Base-by-base conservation (phyloP, 2,888 invertebrate genomes). In the Macrophya annulata region DNA sequence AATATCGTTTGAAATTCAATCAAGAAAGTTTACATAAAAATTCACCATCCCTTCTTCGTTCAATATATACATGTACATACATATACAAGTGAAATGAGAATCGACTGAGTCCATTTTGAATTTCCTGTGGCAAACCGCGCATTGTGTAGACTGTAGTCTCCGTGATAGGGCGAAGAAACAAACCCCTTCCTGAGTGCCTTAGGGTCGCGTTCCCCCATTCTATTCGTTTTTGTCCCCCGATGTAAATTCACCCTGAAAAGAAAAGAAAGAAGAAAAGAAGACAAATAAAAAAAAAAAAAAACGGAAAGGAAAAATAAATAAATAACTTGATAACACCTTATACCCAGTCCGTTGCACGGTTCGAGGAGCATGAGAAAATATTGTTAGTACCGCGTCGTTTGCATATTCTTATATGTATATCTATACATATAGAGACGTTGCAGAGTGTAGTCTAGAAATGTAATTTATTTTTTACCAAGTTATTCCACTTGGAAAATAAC, bases 251-350 rank as follows among this genome's bases (percentile, higher is more conserved):
- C 81, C 81, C 81, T 81, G 62, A 37, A 77, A 77, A 77, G 17
- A 77, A 77, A 55, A 1, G 6, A 48, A 48, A 31, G 4, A n/a
- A 10, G 43, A n/a, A 43, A 76, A 31, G 31, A 31, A n/a, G n/a
- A n/a, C n/a, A n/a, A 31, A 31, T 31, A 3, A 31, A 3, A 31
- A 31, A 51, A 31, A 51, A 31, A 51, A 3, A 31, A 3, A 31
- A 31, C 31, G 31, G 31, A 31, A 51, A 51, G 25, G 31, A 51
- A 43, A 43, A 81, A 74, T 45, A 81, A 81, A 81, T 81, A 81
- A 81, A 81, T 81, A 81, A 81, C 81, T 81, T 81, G 81, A 81
- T 81, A 81, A 81, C 81, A 81, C 81, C 81, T 43, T 37, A 9
- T 59, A 21, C 72, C 45, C 45, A 43, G 72, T 74, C 15, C 31